A percentile compares a stretch with the other conserved stretches of the same genome.
These are phyloP conservation scores for Toxotes jaculatrix DNA, from an alignment of 2,113 vertebrate species.

Conservation along the genomic window DNA sequence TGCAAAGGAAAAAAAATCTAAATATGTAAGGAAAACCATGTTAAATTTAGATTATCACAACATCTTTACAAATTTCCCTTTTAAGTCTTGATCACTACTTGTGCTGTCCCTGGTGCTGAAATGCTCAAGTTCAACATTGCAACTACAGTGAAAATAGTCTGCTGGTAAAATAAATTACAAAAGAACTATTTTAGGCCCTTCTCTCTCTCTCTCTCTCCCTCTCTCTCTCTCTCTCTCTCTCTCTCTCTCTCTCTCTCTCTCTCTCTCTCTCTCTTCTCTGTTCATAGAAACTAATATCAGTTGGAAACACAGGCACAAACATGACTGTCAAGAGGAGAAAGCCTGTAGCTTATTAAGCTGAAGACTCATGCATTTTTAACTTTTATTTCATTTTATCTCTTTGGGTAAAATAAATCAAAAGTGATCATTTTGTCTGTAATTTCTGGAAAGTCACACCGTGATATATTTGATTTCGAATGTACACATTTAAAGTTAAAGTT, in stretches of 20 bases:
- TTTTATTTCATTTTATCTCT: not conserved
- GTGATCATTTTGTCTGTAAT: not conserved
- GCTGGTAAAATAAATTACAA: not conserved
- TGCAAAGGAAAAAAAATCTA: not conserved
- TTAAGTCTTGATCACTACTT: not conserved
- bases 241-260: too few relatives aligned
- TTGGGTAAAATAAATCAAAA: not conserved
- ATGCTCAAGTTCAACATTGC: not conserved
- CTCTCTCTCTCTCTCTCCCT: too few relatives aligned
- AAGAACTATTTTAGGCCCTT: not conserved
- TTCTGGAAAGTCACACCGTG: not conserved
- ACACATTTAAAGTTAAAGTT: not conserved
- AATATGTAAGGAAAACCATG: not conserved
- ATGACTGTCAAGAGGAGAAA: not conserved
- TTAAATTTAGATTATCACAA: not conserved
- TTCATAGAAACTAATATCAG: not conserved
- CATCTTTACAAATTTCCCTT: not conserved
- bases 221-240: too few relatives aligned
- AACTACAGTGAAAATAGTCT: not conserved
- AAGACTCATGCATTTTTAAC: not conserved
- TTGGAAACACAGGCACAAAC: not conserved
- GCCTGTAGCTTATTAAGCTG: not conserved
- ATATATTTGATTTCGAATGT: not conserved
- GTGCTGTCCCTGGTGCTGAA: slow-evolving; percentile 26
- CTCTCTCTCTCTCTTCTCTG: too few relatives aligned